phyloP scores from a whole-genome alignment of 1,140 invertebrate genomes.

The Scaptomyza pallida region DNA sequence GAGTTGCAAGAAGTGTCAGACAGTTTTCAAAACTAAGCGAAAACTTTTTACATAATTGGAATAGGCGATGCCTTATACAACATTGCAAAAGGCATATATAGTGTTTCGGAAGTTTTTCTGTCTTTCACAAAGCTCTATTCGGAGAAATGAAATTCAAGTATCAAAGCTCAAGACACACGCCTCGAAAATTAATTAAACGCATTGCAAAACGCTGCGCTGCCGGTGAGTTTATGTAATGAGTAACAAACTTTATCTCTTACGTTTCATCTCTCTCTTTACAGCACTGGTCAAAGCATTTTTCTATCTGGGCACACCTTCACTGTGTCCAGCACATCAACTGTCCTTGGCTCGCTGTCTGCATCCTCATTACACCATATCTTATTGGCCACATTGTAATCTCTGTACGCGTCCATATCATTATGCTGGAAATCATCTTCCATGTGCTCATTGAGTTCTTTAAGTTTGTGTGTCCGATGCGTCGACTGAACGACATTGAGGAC shows the following conservation, averaged over 20 bases:
- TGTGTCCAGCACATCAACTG: conserved; percentile 41
- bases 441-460: conserved; percentile 52
- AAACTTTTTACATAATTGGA: background rate
- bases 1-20: background rate
- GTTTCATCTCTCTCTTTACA: conserved; percentile 4
- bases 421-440: conserved; percentile 53
- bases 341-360: conserved; percentile 5
- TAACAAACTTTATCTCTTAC: background rate
- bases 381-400: conserved; percentile 18
- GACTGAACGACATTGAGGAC: conserved; percentile 57
- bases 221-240: conserved; percentile 43
- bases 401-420: conserved; percentile 18
- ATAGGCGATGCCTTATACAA: background rate
- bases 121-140: conserved; percentile 41
- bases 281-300: conserved; percentile 41
- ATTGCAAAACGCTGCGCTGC: conserved; percentile 18
- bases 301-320: conserved; percentile 48
- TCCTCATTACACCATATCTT: conserved; percentile 28
- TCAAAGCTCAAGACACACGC: conserved; percentile 57
- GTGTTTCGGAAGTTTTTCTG: background rate
- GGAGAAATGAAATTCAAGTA: conserved; percentile 75
- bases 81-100: background rate
- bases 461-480: conserved; percentile 54
- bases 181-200: conserved; percentile 60
- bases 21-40: background rate